Evolutionary conservation across 2,113 vertebrate genomes (phyloP).

Genomic region (Sminthopsis crassicaudata): DNA sequence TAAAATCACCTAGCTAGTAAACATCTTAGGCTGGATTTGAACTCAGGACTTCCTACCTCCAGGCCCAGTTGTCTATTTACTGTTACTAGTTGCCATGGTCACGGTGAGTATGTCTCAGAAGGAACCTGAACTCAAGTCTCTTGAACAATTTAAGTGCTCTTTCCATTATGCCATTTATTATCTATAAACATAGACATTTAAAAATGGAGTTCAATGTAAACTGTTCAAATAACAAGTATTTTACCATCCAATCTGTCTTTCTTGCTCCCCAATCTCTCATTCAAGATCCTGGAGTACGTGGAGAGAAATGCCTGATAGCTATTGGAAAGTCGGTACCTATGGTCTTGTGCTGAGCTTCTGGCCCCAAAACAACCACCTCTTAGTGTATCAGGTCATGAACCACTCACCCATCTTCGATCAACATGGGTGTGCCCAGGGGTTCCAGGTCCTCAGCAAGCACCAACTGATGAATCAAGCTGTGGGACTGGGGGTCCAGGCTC

Average conservation of each 20-base stretch:
- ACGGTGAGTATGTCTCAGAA: not conserved
- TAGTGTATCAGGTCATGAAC: fast-evolving
- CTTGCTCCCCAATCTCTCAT: not conserved
- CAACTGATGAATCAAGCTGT: constrained; percentile 94
- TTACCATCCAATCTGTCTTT: not conserved
- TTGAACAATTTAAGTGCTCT: not conserved
- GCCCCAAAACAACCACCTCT: not conserved
- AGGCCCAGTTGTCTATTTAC: not conserved
- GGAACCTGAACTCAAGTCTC: not conserved
- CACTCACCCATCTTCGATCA: constrained; percentile 97
- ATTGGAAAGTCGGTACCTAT: not conserved
- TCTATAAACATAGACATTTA: not conserved
- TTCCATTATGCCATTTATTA: not conserved
- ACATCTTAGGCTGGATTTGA: not conserved
- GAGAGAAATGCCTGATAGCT: not conserved
- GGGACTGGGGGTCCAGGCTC: constrained; percentile 94
- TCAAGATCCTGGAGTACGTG: not conserved
- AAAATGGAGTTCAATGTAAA: not conserved
- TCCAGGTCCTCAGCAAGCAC: constrained; percentile 95
- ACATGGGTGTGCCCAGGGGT: constrained; percentile 94
- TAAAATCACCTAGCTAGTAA: not conserved
- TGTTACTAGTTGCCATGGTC: not conserved
- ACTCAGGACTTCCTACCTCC: not conserved
- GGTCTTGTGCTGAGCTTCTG: not conserved
- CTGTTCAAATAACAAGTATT: not conserved